These are phyloP conservation scores for Pemphigus obesinymphae DNA, from an alignment of 1,140 invertebrate genomes.

Conservation along the genomic window DNA sequence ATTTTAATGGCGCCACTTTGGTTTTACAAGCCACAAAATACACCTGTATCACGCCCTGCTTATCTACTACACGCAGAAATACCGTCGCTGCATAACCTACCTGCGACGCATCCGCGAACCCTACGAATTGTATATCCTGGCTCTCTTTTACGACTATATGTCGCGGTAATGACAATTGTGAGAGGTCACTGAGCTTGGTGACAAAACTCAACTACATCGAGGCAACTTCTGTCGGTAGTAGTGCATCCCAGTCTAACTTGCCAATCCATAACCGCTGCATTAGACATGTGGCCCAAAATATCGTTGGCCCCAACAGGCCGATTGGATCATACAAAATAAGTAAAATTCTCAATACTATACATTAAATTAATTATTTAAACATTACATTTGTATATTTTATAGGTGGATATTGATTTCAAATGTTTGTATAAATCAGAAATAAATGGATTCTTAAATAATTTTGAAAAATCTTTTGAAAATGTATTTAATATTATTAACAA, in stretches of 20 bases:
- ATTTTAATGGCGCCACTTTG: no score
- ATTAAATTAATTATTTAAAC: no score
- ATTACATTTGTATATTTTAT: no score
- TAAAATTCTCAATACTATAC: no score
- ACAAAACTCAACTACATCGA: not conserved
- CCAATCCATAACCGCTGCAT: not conserved
- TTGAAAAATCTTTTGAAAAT: no score
- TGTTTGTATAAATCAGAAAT: no score
- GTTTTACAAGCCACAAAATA: no score
- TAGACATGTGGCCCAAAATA: not conserved
- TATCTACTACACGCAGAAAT: not conserved
- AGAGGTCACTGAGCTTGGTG: not conserved
- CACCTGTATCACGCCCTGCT: not conserved
- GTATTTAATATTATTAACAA: no score
- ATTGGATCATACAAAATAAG: not conserved
- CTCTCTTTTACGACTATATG: not conserved
- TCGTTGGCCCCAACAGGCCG: not conserved
- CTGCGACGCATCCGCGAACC: not conserved
- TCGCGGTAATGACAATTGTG: not conserved
- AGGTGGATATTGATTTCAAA: no score
- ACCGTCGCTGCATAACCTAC: not conserved
- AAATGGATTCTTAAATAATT: no score
- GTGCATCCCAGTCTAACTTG: not conserved
- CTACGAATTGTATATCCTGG: not conserved
- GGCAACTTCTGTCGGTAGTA: not conserved